Evolutionary conservation across 2,113 vertebrate species (phyloP), one percentile per base, ranked within the genome.

Genomic region (Ancistrus triradiatus): DNA sequence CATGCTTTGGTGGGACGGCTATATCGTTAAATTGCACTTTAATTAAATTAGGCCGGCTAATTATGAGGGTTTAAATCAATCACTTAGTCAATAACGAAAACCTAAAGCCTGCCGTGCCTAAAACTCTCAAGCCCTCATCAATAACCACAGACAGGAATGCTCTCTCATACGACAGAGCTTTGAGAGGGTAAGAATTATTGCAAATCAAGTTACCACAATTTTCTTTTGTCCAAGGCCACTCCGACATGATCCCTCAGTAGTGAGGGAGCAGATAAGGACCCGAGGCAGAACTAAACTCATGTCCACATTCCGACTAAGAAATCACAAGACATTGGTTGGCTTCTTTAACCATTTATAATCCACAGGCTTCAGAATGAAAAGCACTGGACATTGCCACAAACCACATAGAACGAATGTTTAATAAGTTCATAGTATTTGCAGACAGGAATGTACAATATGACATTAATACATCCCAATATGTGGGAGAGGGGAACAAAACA

Each of bases 1-100:
- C 77, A 78, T 70, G 76, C 78, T 84, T 75, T 78, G 76, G 76
- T 77, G 76, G 79, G 80, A 74, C 74, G 69, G 77, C 82, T 85
- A 81, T 85, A 84, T 86, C 78, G 77, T 87, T 86, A 89, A 87
- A 89, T 87, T 84, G 87, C 81, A 83, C 88, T 87, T 86, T 86
- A 85, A 90, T 89, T 86, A 80, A 85, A 87, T 90, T 87, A 87
- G 85, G 77, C 69, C 68, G 59, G 81, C 84, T 88, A 89, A 90
- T 90, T 89, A 88, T 86, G 85, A 90, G 75, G 76, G 73, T 78
- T 83, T 87, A 86, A 89, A 90, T 90, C 87, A 87, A 88, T 90
- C 85, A 88, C 77, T 74, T 59, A 82, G 81, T 87, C 85, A 86
- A 88, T 88, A 86, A 81, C 77, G 73, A 66, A 79, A 80, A 80